Percentiles rank a stretch among this genome's conserved stretches.
These are phyloP conservation scores for Planiliza haematocheilus DNA, from an alignment of 2,113 vertebrate genomes.

Conservation along the genomic window DNA sequence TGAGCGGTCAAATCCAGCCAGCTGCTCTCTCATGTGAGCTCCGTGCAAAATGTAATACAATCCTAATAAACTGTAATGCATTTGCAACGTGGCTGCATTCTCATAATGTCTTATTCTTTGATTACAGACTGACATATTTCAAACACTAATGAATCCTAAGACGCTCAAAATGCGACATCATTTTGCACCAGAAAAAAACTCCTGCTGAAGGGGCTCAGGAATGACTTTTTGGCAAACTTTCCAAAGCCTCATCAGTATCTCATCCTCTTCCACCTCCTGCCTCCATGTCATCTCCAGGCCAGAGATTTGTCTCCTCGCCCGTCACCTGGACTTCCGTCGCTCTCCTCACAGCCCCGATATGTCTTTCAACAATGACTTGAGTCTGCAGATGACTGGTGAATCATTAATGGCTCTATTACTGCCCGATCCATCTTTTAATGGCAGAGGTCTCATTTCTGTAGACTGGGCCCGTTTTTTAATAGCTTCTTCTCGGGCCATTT, in stretches of 20 bases:
- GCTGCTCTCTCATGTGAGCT: not conserved
- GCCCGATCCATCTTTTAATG: conserved; percentile 57
- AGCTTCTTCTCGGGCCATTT: conserved; percentile 57
- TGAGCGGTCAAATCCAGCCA: not conserved
- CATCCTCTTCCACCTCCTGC: conserved; percentile 13
- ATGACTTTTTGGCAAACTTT: conserved; percentile 32
- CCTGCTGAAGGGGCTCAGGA: no score
- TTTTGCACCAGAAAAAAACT: no score
- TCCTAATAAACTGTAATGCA: not conserved
- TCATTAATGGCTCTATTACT: conserved; percentile 74
- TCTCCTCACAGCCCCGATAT: conserved; percentile 17
- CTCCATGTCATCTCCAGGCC: conserved; percentile 8
- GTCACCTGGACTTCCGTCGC: conserved; percentile 38
- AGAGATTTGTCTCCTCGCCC: not conserved
- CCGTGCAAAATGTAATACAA: not conserved
- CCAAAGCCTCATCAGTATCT: conserved; percentile 9
- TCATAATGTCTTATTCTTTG: not conserved
- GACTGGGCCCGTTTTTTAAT: conserved; percentile 64
- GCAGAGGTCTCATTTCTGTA: conserved; percentile 44
- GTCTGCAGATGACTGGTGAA: conserved; percentile 63
- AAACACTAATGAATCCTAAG: not conserved
- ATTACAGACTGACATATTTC: not conserved
- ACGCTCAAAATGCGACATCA: not conserved
- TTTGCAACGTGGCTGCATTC: no score
- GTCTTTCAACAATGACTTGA: conserved; percentile 55